Base-by-base conservation (phyloP, 2,113 vertebrate genomes). In the Cranoglanis bouderius region DNA sequence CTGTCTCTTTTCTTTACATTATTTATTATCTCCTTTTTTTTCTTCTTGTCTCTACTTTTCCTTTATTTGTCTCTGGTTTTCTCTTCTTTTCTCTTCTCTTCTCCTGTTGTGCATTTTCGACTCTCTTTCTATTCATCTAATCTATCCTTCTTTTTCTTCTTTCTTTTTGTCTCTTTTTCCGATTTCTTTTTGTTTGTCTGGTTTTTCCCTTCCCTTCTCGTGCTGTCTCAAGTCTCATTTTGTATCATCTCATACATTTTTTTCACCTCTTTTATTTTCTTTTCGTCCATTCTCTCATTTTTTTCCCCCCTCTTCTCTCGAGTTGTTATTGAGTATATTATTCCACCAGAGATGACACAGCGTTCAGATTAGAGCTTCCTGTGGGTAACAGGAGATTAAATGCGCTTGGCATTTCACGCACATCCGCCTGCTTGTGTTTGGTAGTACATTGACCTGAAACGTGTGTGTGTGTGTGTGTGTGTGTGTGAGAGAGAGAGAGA, bases 361-460 rank as follows among this genome's bases (percentile, higher is more conserved):
- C 6, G 19, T 24, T 38, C n/a, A 24, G n/a, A 82, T 35, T 82
- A 40, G 81, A 61, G 55, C 81, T 59, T 59, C 35, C 81, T 26
- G 21, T 82, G 53, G 81, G 55, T 61, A 21, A 26, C 81, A 61
- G 55, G 35, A 82, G 81, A 55, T 59, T 82, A 59, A 82, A 82
- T 82, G 53, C 2, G 77, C 32, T 38, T 63, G 84, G 75, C 85
- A 59, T 87, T n/a, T 81, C 75, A 65, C 32, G 29, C 78, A 88
- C 78, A 53, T 88, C 75, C 77, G 8, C 7, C 46, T 55, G 40
- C 49, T 49, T 72, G 78, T 51, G 49, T 57, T 83, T 78, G 57
- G 46, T 57, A 40, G 43, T 18, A 55, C 24, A 10, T 83, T 82
- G 38, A 88, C 77, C 65, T 57, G 61, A 59, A 74, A 77, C 43